phyloP scores from a whole-genome alignment of 2,113 vertebrate species.

The Nesoenas mayeri region DNA sequence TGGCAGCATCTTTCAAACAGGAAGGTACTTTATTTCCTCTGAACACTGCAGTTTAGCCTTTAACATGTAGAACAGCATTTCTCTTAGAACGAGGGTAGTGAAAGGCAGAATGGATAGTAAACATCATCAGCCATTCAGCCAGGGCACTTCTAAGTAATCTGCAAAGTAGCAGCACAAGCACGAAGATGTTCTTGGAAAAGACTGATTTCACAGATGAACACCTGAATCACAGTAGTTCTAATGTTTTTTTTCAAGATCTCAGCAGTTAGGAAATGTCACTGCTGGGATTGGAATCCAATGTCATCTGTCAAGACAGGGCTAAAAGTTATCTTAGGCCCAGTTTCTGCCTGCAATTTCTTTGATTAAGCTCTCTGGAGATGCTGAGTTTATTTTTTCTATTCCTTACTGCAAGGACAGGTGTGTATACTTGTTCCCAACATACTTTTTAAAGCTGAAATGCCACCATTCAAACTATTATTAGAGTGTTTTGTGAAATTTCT shows the following conservation, averaged over 20 bases:
- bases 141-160: not conserved
- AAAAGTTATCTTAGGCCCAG: not conserved
- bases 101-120: not conserved
- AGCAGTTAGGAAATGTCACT: not conserved
- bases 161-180: not conserved
- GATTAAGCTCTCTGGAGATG: not conserved
- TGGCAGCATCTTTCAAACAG: constrained; percentile 5
- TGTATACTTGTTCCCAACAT: not conserved
- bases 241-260: not conserved
- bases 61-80: not conserved
- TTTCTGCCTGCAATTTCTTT: not conserved
- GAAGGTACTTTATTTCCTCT: not conserved
- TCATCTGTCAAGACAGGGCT: not conserved
- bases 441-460: not conserved
- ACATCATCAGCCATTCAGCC: not conserved
- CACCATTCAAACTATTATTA: not conserved
- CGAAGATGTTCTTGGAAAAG: not conserved
- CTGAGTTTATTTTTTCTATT: not conserved
- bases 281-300: not conserved
- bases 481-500: not conserved
- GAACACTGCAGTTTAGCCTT: not conserved
- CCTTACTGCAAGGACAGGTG: not conserved
- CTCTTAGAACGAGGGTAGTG: not conserved
- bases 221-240: not conserved
- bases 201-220: not conserved